phyloP scores from a whole-genome alignment of 2,113 vertebrate species.

The Alosa alosa region DNA sequence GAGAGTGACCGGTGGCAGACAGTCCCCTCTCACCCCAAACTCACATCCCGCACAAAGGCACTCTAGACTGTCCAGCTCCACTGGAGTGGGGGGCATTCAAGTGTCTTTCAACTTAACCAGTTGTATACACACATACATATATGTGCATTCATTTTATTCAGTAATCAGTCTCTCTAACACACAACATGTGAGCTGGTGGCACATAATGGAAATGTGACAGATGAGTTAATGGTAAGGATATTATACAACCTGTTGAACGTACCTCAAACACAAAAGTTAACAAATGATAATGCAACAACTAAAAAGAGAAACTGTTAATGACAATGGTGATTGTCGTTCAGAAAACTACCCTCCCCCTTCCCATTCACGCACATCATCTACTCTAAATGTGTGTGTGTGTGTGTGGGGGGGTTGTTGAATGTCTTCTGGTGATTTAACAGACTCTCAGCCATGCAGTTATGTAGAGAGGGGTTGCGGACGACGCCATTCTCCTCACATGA shows the following conservation, averaged over 20 bases:
- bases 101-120: neutral
- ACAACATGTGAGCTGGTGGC: neutral
- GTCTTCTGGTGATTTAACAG: slow-evolving; percentile 35
- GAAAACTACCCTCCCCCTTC: neutral
- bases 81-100: neutral
- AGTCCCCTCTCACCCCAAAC: neutral
- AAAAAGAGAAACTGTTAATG: slow-evolving; percentile 5
- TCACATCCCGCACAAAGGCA: neutral
- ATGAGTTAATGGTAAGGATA: neutral
- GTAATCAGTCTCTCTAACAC: neutral
- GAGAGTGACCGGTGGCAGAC: neutral
- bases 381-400: neutral
- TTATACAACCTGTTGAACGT: neutral
- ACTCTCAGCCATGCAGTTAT: slow-evolving; percentile 42
- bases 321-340: neutral
- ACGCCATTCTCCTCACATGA: slow-evolving; percentile 35
- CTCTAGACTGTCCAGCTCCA: neutral
- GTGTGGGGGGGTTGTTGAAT: neutral
- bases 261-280: neutral
- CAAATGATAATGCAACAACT: neutral
- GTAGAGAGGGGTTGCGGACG: slow-evolving; percentile 27
- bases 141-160: neutral
- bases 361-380: neutral
- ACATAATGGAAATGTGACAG: neutral
- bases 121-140: neutral